Evolutionary conservation across 2,888 invertebrate species (phyloP).

Genomic region (Choristoneura rosaceana): DNA sequence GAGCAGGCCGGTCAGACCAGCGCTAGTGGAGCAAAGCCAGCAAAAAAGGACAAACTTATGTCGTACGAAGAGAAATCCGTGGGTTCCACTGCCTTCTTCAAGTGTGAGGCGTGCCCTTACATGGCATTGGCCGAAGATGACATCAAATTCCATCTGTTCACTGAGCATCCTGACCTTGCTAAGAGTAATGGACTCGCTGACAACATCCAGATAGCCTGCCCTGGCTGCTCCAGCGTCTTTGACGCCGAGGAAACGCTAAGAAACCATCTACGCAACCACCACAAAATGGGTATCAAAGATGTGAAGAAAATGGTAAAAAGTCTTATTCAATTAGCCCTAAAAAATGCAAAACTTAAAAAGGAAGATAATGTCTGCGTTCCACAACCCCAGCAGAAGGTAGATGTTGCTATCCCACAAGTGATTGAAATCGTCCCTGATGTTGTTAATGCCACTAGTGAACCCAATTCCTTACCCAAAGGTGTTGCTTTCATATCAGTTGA

Average conservation of each 20-base stretch:
- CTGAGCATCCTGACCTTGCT: constrained; percentile 77
- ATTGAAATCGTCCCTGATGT: constrained; percentile 79
- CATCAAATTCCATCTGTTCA: constrained; percentile 82
- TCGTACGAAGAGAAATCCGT: constrained; percentile 81
- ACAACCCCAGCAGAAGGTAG: constrained; percentile 54
- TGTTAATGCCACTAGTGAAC: constrained; percentile 59
- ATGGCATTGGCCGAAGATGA: constrained; percentile 83
- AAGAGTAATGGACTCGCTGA: constrained; percentile 83
- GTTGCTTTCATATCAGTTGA: constrained; percentile 79
- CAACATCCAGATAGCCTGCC: constrained; percentile 86
- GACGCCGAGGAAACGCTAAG: constrained; percentile 87
- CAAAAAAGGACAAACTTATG: constrained; percentile 74
- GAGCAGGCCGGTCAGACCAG: constrained; percentile 53
- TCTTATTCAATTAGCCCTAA: constrained; percentile 78
- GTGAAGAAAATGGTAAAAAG: constrained; percentile 85
- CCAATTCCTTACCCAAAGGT: constrained; percentile 66
- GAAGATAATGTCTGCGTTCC: constrained; percentile 55
- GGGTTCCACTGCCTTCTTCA: constrained; percentile 80
- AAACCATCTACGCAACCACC: constrained; percentile 88
- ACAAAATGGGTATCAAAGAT: constrained; percentile 87
- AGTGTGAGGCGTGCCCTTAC: constrained; percentile 84
- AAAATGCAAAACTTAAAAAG: constrained; percentile 77
- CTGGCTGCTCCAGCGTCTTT: constrained; percentile 88
- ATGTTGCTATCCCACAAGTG: constrained; percentile 76
- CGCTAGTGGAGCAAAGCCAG: constrained; percentile 54